These are phyloP conservation scores for Lasioglossum vierecki DNA, from an alignment of 2,888 invertebrate genomes.

Conservation along the genomic window DNA sequence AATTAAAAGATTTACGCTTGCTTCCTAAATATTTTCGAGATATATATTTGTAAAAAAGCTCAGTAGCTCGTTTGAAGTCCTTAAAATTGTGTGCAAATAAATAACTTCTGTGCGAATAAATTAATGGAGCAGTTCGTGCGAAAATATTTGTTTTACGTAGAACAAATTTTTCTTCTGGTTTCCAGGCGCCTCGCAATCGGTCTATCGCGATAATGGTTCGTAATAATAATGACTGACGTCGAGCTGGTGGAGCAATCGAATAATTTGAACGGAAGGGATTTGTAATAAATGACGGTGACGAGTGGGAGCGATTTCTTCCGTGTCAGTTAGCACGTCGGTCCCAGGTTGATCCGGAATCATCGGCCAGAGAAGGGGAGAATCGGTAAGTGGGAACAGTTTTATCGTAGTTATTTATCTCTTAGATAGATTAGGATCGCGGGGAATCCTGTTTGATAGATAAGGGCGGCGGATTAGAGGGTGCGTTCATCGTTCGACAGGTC, in stretches of 20 bases:
- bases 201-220: not conserved
- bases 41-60: no score
- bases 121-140: not conserved
- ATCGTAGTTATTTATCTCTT: slow-evolving; percentile 12
- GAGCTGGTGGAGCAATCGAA: not conserved
- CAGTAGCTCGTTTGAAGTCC: not conserved
- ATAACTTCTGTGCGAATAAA: not conserved
- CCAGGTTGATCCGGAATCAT: not conserved
- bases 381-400: slow-evolving; percentile 8
- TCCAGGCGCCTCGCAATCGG: not conserved
- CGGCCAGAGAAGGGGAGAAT: not conserved
- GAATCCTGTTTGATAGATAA: slow-evolving; percentile 43
- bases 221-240: not conserved
- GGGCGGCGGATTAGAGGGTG: slow-evolving; percentile 57
- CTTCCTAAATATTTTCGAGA: no score
- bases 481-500: slow-evolving; percentile 50
- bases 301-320: not conserved
- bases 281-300: not conserved
- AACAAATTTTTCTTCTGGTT: not conserved
- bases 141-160: not conserved
- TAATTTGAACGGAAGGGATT: not conserved
- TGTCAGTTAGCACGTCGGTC: not conserved
- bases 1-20: no score
- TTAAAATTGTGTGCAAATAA: not conserved
- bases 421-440: slow-evolving; percentile 16